These are phyloP conservation scores for Symphodus melops DNA, from an alignment of 2,113 vertebrate genomes.

Conservation along the genomic window DNA sequence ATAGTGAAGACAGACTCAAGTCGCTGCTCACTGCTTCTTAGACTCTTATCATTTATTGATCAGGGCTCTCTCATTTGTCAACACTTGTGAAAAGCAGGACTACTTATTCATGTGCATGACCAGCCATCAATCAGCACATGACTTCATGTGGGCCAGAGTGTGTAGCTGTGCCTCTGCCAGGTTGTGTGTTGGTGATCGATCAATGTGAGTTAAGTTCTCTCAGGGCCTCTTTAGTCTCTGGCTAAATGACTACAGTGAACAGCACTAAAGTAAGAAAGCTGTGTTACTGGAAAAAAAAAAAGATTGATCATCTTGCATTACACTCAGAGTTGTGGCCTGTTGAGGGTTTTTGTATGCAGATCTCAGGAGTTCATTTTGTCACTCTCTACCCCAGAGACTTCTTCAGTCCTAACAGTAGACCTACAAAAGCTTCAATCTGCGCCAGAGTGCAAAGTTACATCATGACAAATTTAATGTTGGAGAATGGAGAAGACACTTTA, in stretches of 20 bases:
- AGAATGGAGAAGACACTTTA: too few species aligned
- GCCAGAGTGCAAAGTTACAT: too few species aligned
- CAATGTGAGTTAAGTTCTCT: constrained; percentile 15
- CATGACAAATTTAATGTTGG: too few species aligned
- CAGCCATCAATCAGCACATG: neutral
- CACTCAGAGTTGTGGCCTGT: neutral
- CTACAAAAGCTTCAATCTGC: too few species aligned
- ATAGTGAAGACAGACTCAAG: neutral
- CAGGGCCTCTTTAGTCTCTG: neutral
- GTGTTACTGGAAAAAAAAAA: neutral
- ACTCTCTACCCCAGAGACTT: too few species aligned
- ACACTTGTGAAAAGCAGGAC: neutral
- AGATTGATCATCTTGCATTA: neutral
- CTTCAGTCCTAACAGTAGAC: too few species aligned
- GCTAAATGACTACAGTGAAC: constrained; percentile 22
- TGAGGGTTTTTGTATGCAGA: too few species aligned
- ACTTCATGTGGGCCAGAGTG: neutral
- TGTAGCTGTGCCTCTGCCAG: neutral
- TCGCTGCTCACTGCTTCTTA: neutral
- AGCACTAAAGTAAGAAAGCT: neutral
- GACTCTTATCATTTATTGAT: constrained; percentile 12
- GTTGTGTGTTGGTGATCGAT: neutral
- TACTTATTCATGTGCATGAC: constrained; percentile 11
- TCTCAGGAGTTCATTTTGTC: too few species aligned
- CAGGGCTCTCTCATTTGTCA: neutral